Evolutionary conservation across 2,113 vertebrate species (phyloP).

Genomic region (Mustela lutreola): DNA sequence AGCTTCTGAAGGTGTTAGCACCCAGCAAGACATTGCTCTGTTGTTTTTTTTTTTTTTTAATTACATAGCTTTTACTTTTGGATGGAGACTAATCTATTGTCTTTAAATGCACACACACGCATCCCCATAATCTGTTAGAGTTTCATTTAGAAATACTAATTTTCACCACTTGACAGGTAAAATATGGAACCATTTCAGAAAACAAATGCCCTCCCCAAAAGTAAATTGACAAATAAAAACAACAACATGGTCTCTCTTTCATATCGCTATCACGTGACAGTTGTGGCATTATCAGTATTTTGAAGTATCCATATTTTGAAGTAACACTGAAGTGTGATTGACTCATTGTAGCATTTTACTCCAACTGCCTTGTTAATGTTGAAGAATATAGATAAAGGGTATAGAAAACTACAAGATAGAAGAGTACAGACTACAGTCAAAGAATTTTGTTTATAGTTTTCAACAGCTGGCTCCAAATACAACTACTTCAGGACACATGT

Average conservation of each 20-base stretch:
- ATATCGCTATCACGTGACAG: slow-evolving; percentile 46
- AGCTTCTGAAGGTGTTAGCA: slow-evolving; percentile 65
- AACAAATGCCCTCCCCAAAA: slow-evolving; percentile 16
- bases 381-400: background rate
- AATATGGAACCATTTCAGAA: slow-evolving; percentile 55
- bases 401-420: background rate
- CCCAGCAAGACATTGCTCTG: slow-evolving; percentile 56
- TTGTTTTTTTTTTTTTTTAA: background rate
- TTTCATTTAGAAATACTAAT: slow-evolving; percentile 66
- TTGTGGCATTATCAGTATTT: slow-evolving; percentile 48
- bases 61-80: slow-evolving; percentile 44
- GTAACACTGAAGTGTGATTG: slow-evolving; percentile 31
- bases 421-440: background rate
- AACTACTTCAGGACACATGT: background rate
- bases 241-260: background rate
- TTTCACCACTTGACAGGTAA: slow-evolving; percentile 69
- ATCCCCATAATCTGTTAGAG: slow-evolving; percentile 52
- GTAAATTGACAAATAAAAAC: slow-evolving; percentile 51
- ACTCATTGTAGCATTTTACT: slow-evolving; percentile 55
- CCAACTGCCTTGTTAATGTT: slow-evolving; percentile 4
- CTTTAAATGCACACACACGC: background rate
- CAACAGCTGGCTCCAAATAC: background rate
- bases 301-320: slow-evolving; percentile 61
- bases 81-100: slow-evolving; percentile 59
- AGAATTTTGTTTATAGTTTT: slow-evolving; percentile 16